Base-by-base conservation (phyloP, 2,888 invertebrate genomes). In the Coelinius sp. region DNA sequence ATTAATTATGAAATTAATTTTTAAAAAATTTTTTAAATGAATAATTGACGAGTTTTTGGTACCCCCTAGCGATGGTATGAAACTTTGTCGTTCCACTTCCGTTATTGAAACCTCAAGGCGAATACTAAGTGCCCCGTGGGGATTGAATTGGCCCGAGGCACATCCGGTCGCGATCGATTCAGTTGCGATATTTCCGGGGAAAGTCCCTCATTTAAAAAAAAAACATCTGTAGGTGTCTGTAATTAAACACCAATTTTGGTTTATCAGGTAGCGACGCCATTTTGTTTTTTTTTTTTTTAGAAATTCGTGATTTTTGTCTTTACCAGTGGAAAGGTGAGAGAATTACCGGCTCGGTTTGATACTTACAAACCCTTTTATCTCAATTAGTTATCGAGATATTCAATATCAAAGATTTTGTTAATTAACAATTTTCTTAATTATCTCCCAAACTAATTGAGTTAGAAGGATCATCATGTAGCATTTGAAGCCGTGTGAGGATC, bases 101-200 rank as follows among this genome's bases (percentile, higher is more conserved):
- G 71, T 46, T 65, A 56, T 41, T 70, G 27, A 70, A 27, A 67
- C 38, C 27, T 67, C 49, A 70, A 38, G 8, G 52, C 70, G 75
- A 76, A 78, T 78, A 75, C 73, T 74, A 75, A 76, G 46, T 44
- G 44, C 31, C 31, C 31, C 75, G 66, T 17, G n/a, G 56, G 66
- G 64, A 74, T 73, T 73, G 69, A 44, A 41, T 44, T 53, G 67
- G 63, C 75, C 70, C 70, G 73, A 38, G 73, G 69, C 73, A 75
- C 78, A 75, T 76, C 76, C 78, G 78, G 78, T 78, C 74, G 74
- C n/a, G n/a, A n/a, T n/a, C n/a, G 12, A 31, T 31, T 7, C 5
- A 3, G 31, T 31, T 7, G 31, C 31, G 31, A 31, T n/a, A 31
- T 31, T 31, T 5, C 31, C 5, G 31, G 31, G 31, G 7, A 3